Percentiles rank a stretch among this genome's conserved stretches.
Conservation (phyloP, 2,888 invertebrate species). For the Drosophila mettleri region DNA sequence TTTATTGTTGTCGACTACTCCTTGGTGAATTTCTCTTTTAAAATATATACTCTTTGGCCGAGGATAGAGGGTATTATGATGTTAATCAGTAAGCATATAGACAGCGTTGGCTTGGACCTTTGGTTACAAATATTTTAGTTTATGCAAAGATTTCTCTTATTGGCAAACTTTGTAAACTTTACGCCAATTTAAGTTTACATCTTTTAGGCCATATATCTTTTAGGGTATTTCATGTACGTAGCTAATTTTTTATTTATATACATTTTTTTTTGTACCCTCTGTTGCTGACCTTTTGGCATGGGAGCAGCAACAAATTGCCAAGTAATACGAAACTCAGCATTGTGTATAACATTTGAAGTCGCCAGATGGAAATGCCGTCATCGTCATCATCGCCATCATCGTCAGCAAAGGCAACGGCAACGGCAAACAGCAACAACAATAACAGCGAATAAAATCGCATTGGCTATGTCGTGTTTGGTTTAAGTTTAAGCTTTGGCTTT, state of each 20-base stretch:
- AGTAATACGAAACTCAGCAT: slow-evolving; percentile 44
- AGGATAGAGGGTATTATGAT: too few relatives aligned
- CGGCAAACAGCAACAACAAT: slow-evolving; percentile 7
- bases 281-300: slow-evolving; percentile 68
- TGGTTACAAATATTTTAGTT: too few relatives aligned
- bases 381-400: slow-evolving; percentile 29
- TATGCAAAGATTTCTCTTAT: not conserved
- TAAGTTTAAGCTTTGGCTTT: slow-evolving; percentile 37
- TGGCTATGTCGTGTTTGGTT: slow-evolving; percentile 44
- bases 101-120: too few relatives aligned
- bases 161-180: not conserved
- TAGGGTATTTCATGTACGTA: slow-evolving; percentile 3
- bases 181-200: not conserved
- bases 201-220: not conserved
- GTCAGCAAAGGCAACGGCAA: slow-evolving; percentile 4
- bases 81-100: not conserved
- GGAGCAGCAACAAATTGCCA: slow-evolving; percentile 56
- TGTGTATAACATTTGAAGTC: slow-evolving; percentile 45
- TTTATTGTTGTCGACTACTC: slow-evolving; percentile 59
- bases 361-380: slow-evolving; percentile 51
- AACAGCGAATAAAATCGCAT: slow-evolving; percentile 17
- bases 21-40: slow-evolving; percentile 35
- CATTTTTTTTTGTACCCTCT: slow-evolving; percentile 13
- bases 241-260: not conserved
- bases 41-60: not conserved